Base-by-base conservation (phyloP, 2,888 invertebrate genomes). In the Dasysyrphus albostriatus region DNA sequence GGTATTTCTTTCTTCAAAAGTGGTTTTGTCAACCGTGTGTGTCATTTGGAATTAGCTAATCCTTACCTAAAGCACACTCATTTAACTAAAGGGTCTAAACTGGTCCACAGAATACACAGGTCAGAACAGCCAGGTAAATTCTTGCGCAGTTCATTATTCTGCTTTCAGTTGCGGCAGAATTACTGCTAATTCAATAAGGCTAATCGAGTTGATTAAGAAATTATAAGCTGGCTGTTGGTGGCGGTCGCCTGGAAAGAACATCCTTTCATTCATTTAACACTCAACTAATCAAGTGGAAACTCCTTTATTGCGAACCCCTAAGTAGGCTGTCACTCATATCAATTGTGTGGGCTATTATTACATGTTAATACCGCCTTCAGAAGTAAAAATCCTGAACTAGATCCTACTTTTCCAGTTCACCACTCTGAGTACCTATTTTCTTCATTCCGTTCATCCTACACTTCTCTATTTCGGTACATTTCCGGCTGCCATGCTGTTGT, bases 261-360 rank as follows among this genome's bases (percentile, higher is more conserved):
- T 59, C 63, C 37, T n/a, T 37, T 24, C 42, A 8, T 78, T 70
- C n/a, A 39, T 75, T 47, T 16, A 29, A 54, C n/a, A 59, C 59
- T 51, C 34, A 79, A 49, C 56, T 79, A 79, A 83, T 83, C 83
- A 83, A 74, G 83, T 83, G 74, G 74, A 83, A 83, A 72, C 51
- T 58, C 44, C 72, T 84, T 81, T 76, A 63, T 76, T 56, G 61
- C 67, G 37, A 24, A 78, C 67, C 19, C 74, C 74, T 70, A 58
- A 72, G 73, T 61, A 74, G 83, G 61, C 39, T 44, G 75, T 39
- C 12, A 19, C 12, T 54, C 61, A 63, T 67, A 76, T 74, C 67
- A 39, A 49, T 67, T 76, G 47, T 83, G 77, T 83, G 78, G 63
- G 69, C 80, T 72, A 75, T 84, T 74, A 79, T 74, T 83, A 74